A percentile compares a stretch with the other conserved stretches of the same genome.
phyloP scores from a whole-genome alignment of 2,797 vertebrate genomes.

The Smutsia temminckii region DNA sequence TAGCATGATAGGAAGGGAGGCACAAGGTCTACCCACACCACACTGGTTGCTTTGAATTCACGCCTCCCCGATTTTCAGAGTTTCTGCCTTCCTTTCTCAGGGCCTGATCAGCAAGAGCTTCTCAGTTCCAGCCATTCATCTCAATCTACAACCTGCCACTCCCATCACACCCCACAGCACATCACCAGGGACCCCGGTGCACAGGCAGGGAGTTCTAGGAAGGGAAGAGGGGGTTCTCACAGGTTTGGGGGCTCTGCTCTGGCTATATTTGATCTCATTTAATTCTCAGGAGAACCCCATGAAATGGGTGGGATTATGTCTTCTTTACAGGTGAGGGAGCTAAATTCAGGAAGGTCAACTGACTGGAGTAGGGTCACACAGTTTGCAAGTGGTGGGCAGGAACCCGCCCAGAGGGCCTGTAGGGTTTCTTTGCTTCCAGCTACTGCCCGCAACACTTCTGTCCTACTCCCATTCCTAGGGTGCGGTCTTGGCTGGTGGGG shows the following conservation, averaged over 20 bases:
- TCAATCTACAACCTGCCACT: accelerated
- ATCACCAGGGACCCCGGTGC: background rate
- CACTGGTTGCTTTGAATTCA: background rate
- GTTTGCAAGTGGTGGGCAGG: constrained; percentile 1
- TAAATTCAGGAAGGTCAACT: constrained; percentile 71
- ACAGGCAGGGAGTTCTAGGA: background rate
- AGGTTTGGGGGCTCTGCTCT: background rate
- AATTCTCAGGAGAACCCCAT: background rate
- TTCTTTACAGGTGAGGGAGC: constrained; percentile 4
- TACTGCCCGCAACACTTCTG: background rate
- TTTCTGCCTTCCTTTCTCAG: background rate
- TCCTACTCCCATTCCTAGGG: background rate
- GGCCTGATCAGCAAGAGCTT: background rate
- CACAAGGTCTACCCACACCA: background rate
- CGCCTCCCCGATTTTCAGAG: background rate
- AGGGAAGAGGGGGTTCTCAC: background rate
- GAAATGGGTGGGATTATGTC: constrained; percentile 58
- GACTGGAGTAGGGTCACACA: constrained; percentile 63
- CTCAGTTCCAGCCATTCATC: background rate
- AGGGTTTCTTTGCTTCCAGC: constrained; percentile 34
- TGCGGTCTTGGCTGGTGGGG: background rate
- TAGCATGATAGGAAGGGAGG: accelerated
- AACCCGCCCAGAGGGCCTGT: background rate
- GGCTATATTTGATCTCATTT: background rate
- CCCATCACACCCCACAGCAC: background rate